Base-by-base conservation (phyloP, 2,888 invertebrate species). In the Crematogaster levior region DNA sequence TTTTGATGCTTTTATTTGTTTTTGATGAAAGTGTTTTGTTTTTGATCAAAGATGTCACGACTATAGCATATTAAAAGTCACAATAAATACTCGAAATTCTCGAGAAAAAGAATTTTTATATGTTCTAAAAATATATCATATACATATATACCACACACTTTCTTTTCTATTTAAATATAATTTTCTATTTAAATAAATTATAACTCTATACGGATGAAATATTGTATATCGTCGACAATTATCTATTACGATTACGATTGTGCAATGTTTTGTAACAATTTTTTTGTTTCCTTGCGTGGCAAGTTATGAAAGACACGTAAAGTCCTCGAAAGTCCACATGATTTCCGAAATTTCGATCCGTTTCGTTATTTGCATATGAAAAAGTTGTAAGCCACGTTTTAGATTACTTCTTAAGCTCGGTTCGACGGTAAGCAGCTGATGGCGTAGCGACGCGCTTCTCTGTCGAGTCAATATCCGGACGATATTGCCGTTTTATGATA, bases 401-500 rank as follows among this genome's bases (percentile, higher is more conserved):
- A 88, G 91, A 92, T 92, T 91, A 89, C 83, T 89, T 86, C 89
- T 91, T 90, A 88, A 89, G 70, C 88, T 91, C 84, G 84, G 84
- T 86, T 90, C 85, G 86, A 82, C 85, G 84, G 86, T 82, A 79
- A 85, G 70, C 83, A 83, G 85, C 74, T 79, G 86, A 48, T 82
- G 58, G 82, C 79, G 75, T 73, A 81, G 86, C 85, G 34, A 56
- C 85, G 84, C 75, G 84, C 86, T 87, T 81, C 87, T 87, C 85
- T 85, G 85, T 86, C 87, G 89, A 86, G 87, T 90, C 92, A 91
- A 91, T 91, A 91, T 91, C 89, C 92, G 89, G 87, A 91, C 93
- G 93, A 93, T 94, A 94, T 94, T 94, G 94, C 94, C 93, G 92
- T 94, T 94, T 95, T 94, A 94, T 94, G 94, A 94, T 94, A 95